Evolutionary conservation across 2,797 vertebrate genomes (phyloP).

Genomic region (Sylvilagus floridanus): DNA sequence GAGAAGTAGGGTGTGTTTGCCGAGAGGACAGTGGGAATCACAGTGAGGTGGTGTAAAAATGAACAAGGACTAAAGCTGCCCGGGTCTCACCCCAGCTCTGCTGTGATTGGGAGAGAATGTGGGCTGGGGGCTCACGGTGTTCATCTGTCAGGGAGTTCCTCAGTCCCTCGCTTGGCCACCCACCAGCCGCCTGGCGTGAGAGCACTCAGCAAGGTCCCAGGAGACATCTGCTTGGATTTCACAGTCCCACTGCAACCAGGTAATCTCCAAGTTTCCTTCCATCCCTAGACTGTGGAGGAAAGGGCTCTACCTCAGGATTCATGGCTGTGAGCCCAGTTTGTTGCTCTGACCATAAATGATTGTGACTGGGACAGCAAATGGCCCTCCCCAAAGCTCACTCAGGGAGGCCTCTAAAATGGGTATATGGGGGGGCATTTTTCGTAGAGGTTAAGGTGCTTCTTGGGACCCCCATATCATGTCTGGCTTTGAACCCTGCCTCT

Average conservation of each 20-base stretch:
- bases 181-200: neutral
- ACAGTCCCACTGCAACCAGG: neutral
- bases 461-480: no score
- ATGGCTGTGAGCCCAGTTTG: neutral
- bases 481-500: no score
- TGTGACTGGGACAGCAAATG: neutral
- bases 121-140: neutral
- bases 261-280: neutral
- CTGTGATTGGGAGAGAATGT: neutral
- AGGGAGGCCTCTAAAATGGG: neutral
- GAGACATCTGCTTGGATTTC: neutral
- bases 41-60: neutral
- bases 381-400: neutral
- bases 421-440: no score
- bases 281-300: neutral
- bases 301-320: neutral
- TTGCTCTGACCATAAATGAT: neutral
- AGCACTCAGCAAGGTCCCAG: fast-evolving
- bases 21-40: neutral
- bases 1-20: neutral
- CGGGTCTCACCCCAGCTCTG: neutral
- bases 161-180: neutral
- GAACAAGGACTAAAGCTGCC: neutral
- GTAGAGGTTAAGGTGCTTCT: no score
- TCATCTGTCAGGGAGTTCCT: neutral